These are phyloP conservation scores for Microtus obscurus DNA, from an alignment of 2,797 vertebrate genomes.

Conservation along the genomic window DNA sequence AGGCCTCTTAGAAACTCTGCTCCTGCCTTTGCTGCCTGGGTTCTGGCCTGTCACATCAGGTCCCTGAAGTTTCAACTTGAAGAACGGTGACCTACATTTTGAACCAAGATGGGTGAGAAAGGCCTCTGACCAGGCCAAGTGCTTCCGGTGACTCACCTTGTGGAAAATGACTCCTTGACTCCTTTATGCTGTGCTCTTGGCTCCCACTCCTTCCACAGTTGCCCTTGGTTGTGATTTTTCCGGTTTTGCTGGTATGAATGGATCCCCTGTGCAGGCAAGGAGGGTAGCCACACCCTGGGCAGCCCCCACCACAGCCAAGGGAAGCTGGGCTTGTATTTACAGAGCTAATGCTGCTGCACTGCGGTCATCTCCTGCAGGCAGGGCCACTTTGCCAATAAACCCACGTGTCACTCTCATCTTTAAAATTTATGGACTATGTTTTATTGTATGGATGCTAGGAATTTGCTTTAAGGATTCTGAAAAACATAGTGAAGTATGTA, in stretches of 20 bases:
- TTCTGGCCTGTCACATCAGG: not conserved
- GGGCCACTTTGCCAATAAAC: not conserved
- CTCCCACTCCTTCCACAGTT: slow-evolving; percentile 46
- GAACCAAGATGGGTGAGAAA: not conserved
- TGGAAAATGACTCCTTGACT: slow-evolving; percentile 59
- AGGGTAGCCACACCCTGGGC: slow-evolving; percentile 39
- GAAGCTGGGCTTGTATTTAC: slow-evolving; percentile 51
- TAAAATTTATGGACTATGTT: slow-evolving; percentile 9
- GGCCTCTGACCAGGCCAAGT: not conserved
- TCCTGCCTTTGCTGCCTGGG: slow-evolving; percentile 27
- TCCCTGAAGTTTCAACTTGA: not conserved
- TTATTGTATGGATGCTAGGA: slow-evolving; percentile 13
- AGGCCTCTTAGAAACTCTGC: not conserved
- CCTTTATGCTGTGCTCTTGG: slow-evolving; percentile 29
- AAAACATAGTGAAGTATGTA: not conserved
- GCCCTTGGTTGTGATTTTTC: slow-evolving; percentile 73
- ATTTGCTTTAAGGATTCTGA: slow-evolving; percentile 55
- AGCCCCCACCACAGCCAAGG: not conserved
- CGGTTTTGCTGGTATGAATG: slow-evolving; percentile 79
- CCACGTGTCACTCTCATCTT: not conserved
- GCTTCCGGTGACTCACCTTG: slow-evolving; percentile 73
- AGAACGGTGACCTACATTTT: slow-evolving; percentile 67
- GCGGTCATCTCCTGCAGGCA: not conserved
- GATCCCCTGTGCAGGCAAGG: slow-evolving; percentile 64
- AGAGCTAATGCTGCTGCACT: not conserved